Evolutionary conservation across 2,113 vertebrate genomes (phyloP).

Genomic region (Pao palembangensis): DNA sequence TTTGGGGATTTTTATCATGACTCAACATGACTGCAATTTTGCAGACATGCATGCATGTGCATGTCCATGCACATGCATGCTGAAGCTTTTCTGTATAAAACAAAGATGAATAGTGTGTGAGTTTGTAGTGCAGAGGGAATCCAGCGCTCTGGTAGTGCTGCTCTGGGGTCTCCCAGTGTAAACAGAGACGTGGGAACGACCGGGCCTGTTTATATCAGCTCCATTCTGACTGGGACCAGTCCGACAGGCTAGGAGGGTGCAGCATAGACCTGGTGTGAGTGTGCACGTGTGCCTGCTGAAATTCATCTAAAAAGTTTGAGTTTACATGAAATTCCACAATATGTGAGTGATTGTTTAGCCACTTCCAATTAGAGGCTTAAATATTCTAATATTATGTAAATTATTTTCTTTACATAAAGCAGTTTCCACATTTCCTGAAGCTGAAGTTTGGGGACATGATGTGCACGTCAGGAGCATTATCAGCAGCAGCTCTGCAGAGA

Average conservation of each 20-base stretch:
- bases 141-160: conserved; percentile 58
- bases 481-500: conserved; percentile 13
- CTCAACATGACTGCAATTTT: background rate
- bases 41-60: conserved; percentile 1
- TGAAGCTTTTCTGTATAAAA: conserved; percentile 33
- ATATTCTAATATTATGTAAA: too few species aligned
- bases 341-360: too few species aligned
- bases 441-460: conserved; percentile 44
- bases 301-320: background rate
- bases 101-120: conserved; percentile 65
- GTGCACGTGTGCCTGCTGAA: background rate
- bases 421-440: background rate
- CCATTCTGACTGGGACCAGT: conserved; percentile 62
- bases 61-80: background rate
- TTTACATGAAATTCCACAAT: background rate
- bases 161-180: conserved; percentile 70
- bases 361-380: too few species aligned
- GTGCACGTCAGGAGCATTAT: conserved; percentile 37
- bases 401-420: too few species aligned
- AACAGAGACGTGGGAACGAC: conserved; percentile 76
- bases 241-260: conserved; percentile 48
- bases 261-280: background rate
- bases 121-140: conserved; percentile 48
- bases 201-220: conserved; percentile 68
- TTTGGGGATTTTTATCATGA: background rate